Conservation (phyloP, 1,140 invertebrate species). For the Brachionus calyciflorus region DNA sequence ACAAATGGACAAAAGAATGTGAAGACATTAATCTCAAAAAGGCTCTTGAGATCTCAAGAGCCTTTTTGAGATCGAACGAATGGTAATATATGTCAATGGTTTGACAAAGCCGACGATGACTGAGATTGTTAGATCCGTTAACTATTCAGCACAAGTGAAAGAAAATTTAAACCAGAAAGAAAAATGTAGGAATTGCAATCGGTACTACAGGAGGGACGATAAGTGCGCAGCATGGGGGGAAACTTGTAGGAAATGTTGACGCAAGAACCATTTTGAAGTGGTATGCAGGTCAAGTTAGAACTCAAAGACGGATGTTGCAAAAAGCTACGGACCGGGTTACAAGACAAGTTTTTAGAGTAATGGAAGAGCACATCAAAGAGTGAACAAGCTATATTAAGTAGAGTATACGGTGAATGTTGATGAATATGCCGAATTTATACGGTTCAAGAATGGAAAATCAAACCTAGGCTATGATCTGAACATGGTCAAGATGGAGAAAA, state of each 20-base stretch:
- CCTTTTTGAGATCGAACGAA: too few relatives aligned
- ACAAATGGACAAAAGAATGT: too few relatives aligned
- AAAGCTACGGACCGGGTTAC: not conserved
- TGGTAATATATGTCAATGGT: too few relatives aligned
- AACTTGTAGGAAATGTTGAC: not conserved
- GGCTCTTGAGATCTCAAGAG: too few relatives aligned
- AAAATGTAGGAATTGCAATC: not conserved
- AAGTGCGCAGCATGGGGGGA: not conserved
- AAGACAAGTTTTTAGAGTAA: not conserved
- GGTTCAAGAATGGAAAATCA: not conserved
- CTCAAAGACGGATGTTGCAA: not conserved
- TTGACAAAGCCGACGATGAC: too few relatives aligned
- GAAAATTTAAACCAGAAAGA: not conserved
- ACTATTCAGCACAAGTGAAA: not conserved
- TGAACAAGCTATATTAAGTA: not conserved
- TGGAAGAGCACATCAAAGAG: not conserved
- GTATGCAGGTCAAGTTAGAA: not conserved
- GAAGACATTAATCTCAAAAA: too few relatives aligned
- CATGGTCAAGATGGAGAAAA: not conserved
- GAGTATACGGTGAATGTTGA: not conserved
- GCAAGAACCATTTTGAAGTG: not conserved
- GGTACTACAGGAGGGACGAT: not conserved
- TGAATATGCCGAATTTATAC: constrained; percentile 1
- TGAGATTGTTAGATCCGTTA: too few relatives aligned
- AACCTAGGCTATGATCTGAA: not conserved